Percentiles rank a stretch among this genome's conserved stretches.
Conservation (phyloP, 1,140 invertebrate genomes). For the Penaeus chinensis region DNA sequence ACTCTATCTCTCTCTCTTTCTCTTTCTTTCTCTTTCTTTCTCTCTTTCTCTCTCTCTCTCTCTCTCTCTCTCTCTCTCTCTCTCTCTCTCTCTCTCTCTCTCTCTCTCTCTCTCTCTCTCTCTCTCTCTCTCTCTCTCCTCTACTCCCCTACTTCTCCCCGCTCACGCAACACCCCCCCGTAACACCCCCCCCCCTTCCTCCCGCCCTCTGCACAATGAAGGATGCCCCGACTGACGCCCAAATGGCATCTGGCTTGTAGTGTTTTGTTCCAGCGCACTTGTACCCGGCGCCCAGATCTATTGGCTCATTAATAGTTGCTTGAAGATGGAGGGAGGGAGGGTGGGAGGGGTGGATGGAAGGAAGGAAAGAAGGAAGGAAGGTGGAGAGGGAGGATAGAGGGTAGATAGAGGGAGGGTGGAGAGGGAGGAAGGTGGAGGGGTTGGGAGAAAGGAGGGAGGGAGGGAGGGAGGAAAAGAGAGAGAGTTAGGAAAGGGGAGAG, state of each 20-base stretch:
- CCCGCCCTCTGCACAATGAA: background rate
- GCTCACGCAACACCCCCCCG: too few species aligned
- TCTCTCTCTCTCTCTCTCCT: background rate
- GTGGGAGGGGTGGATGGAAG: background rate
- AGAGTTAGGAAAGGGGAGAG: background rate
- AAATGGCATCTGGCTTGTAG: constrained; percentile 38
- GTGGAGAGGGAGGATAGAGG: constrained; percentile 4
- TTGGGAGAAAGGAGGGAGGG: background rate
- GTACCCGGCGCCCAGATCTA: constrained; percentile 33
- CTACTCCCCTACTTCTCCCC: too few species aligned
- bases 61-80: too few species aligned
- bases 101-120: background rate
- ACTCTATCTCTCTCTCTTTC: background rate
- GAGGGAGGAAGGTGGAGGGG: background rate
- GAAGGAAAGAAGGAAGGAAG: background rate
- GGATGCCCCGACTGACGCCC: constrained; percentile 34
- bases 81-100: background rate
- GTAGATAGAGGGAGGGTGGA: background rate
- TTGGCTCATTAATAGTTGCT: constrained; percentile 41
- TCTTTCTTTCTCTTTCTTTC: too few species aligned
- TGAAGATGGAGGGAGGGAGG: background rate
- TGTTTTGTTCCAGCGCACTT: constrained; percentile 42
- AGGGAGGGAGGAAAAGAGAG: background rate
- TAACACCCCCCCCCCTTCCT: background rate
- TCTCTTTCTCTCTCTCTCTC: too few species aligned